Base-by-base conservation (phyloP, 1,140 invertebrate species). In the Dreissena rostriformis region DNA sequence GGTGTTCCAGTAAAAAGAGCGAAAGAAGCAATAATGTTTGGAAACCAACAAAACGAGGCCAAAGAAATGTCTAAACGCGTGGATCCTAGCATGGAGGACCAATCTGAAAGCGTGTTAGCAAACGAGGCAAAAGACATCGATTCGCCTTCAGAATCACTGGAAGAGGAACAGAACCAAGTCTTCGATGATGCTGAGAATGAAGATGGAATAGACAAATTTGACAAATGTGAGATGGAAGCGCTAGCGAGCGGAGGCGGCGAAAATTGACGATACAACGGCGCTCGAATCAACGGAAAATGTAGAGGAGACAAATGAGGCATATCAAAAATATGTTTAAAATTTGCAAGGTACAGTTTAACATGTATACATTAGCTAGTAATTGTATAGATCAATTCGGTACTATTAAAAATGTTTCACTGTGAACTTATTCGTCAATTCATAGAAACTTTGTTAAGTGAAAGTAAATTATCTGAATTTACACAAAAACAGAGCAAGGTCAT, bases 1-100 rank as follows among this genome's bases (percentile, higher is more conserved):
- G 39, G 8, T 39, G 8, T 68, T 83, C 14, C 65, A 83, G 81
- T 83, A 1, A 83, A 83, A 70, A 39, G 81, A 26, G 81, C 81
- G 7, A 67, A 83, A 83, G 81, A 83, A 57, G 24, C 26, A 49
- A 68, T 76, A 52, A 83, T 83, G 81, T 76, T 49, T 71, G 72
- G 66, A 26, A 83, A 83, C 51, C 72, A 76, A 61, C 72, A 76
- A 57, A 70, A 83, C 68, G 81, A 76, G 22, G 61, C 49, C 15
- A 70, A 55, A 55, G 57, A 73, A 19, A 73, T n/a, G 24, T 55
- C 55, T 10, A 81, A 81, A 53, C 52, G 79, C 12, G 53, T 12
- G 1, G 61, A 66, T 52, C 79, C 68, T 24, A 12, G 5, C 55
- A 74, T 74, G 39, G 51, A 53, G 8, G 53, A 24, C n/a, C n/a